These are phyloP conservation scores for Himalopsyche kuldschensis DNA, from an alignment of 2,888 invertebrate species.

Conservation along the genomic window DNA sequence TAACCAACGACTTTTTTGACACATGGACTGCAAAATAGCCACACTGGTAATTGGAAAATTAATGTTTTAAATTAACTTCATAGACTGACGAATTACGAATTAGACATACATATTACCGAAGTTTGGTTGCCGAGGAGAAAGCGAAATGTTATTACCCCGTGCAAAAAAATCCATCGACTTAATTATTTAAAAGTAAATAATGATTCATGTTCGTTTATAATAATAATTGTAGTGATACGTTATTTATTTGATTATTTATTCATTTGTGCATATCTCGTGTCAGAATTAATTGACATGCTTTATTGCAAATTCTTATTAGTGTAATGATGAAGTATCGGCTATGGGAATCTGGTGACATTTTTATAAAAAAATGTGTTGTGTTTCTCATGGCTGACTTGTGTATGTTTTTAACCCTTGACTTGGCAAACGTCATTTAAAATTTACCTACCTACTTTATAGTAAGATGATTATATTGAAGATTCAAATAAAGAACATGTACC, in stretches of 20 bases:
- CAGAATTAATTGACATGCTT: slow-evolving; percentile 1
- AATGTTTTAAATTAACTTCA: background rate
- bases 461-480: background rate
- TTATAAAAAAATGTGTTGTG: background rate
- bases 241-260: slow-evolving; percentile 39
- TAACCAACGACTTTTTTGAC: background rate
- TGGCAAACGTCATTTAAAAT: background rate
- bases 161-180: background rate
- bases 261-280: slow-evolving; percentile 10
- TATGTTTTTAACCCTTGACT: slow-evolving; percentile 11
- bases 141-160: no score
- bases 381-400: slow-evolving; percentile 6
- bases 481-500: no score
- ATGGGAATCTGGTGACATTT: background rate
- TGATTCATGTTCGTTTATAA: background rate
- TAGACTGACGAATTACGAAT: background rate
- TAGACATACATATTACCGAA: background rate
- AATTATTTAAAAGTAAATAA: background rate
- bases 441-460: background rate
- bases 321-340: background rate
- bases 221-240: slow-evolving; percentile 28
- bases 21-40: background rate
- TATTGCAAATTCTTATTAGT: background rate
- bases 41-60: background rate
- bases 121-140: no score